These are phyloP conservation scores for Euura saliciscinereae DNA, from an alignment of 1,140 invertebrate genomes.

Conservation along the genomic window DNA sequence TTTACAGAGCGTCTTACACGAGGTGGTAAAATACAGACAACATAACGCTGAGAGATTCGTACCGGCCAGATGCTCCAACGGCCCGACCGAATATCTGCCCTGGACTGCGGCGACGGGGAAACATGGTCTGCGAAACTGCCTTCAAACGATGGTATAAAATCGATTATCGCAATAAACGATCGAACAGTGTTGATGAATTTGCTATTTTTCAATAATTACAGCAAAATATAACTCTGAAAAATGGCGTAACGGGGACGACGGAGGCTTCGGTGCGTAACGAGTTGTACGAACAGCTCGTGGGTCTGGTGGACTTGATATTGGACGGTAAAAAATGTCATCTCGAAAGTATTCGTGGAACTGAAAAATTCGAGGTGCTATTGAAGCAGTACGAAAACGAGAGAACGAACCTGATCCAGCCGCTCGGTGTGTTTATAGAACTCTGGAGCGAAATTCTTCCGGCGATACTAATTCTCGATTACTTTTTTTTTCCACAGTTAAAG, in stretches of 20 bases:
- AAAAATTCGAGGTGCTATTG: slow-evolving; percentile 64
- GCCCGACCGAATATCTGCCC: slow-evolving; percentile 65
- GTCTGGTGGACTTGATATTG: slow-evolving; percentile 77
- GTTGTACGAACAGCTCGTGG: slow-evolving; percentile 74
- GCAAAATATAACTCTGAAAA: slow-evolving; percentile 64
- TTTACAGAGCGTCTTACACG: slow-evolving; percentile 60
- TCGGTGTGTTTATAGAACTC: slow-evolving; percentile 55
- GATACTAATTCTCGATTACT: neutral
- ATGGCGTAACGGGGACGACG: slow-evolving; percentile 63
- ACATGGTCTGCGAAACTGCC: slow-evolving; percentile 60
- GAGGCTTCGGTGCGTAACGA: slow-evolving; percentile 60
- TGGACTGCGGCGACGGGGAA: slow-evolving; percentile 69
- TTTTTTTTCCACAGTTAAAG: slow-evolving; percentile 64
- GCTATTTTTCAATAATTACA: slow-evolving; percentile 28
- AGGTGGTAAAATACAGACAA: slow-evolving; percentile 66
- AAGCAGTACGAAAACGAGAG: slow-evolving; percentile 74
- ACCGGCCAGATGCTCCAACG: slow-evolving; percentile 46
- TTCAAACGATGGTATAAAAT: slow-evolving; percentile 59
- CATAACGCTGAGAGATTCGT: slow-evolving; percentile 61
- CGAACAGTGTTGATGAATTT: neutral
- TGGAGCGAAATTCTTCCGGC: neutral
- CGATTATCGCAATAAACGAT: neutral
- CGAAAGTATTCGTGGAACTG: slow-evolving; percentile 68
- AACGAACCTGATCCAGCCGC: slow-evolving; percentile 66
- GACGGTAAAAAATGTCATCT: slow-evolving; percentile 76